A percentile compares a stretch with the other conserved stretches of the same genome.
Evolutionary conservation across 2,797 vertebrate genomes (phyloP).

Genomic region (Tenualosa ilisha): DNA sequence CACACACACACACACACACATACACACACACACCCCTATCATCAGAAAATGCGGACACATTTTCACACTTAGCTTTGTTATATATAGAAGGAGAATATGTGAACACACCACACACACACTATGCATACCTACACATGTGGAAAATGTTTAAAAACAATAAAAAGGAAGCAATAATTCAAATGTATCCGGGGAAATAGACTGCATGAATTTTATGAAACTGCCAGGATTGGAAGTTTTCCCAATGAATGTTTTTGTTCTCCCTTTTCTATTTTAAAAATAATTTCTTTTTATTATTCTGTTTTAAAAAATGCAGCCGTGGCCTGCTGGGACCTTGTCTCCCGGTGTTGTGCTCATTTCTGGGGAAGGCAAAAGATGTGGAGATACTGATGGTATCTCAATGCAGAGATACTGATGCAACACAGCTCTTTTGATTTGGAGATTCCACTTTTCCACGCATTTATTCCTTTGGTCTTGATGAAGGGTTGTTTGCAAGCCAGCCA

Average conservation of each 20-base stretch:
- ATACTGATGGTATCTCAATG: too few species aligned
- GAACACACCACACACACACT: neutral
- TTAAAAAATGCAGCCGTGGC: constrained; percentile 61
- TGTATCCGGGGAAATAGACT: constrained; percentile 44
- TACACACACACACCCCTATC: constrained; percentile 28
- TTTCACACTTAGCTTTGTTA: neutral
- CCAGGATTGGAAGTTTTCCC: constrained; percentile 56
- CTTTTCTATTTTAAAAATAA: constrained; percentile 51
- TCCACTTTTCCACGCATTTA: neutral
- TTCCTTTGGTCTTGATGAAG: neutral
- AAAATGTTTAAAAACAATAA: constrained; percentile 61
- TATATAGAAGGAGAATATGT: neutral
- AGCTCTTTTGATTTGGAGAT: neutral
- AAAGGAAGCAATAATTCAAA: constrained; percentile 88
- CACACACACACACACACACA: neutral
- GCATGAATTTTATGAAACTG: constrained; percentile 67
- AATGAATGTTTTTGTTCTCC: constrained; percentile 65
- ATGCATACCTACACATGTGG: neutral
- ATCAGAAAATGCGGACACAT: neutral
- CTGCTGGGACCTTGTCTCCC: constrained; percentile 26
- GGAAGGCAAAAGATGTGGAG: constrained; percentile 65
- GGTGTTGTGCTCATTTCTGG: constrained; percentile 51
- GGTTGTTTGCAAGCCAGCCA: neutral
- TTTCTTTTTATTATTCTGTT: constrained; percentile 71
- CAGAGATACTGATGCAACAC: neutral